Percentiles rank a stretch among this genome's conserved stretches.
These are phyloP conservation scores for Amblyjoppa fuscipennis DNA, from an alignment of 2,888 invertebrate species.

Conservation along the genomic window DNA sequence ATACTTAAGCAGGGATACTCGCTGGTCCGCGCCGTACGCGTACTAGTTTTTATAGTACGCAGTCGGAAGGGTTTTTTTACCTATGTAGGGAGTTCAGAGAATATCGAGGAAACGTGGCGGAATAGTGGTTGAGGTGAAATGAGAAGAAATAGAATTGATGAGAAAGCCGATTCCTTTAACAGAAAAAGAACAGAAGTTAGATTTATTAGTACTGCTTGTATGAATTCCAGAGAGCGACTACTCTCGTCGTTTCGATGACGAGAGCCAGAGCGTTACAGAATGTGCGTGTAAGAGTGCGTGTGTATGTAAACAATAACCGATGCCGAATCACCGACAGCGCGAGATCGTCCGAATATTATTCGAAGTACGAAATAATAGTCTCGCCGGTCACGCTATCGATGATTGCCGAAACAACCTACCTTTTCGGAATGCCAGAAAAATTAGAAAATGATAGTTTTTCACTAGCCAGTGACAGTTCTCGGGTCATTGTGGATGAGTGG, in stretches of 20 bases:
- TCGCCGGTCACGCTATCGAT: neutral
- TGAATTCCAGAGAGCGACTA: neutral
- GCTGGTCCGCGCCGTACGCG: too few relatives aligned
- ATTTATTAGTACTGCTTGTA: too few relatives aligned
- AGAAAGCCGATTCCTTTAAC: neutral
- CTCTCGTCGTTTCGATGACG: neutral
- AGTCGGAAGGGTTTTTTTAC: too few relatives aligned
- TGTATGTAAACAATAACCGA: neutral
- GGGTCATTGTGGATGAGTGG: too few relatives aligned
- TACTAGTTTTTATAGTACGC: too few relatives aligned
- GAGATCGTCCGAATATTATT: neutral
- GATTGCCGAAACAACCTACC: neutral
- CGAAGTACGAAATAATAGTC: neutral
- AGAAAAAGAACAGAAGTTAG: neutral
- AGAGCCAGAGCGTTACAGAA: too few relatives aligned
- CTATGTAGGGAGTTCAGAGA: conserved; percentile 8
- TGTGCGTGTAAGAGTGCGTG: neutral
- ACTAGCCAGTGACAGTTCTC: too few relatives aligned
- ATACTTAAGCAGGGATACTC: too few relatives aligned
- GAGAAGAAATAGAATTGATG: neutral
- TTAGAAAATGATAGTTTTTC: too few relatives aligned
- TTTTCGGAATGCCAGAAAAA: too few relatives aligned
- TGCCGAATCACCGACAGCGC: neutral
- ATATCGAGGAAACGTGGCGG: neutral
- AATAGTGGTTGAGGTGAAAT: neutral